These are phyloP conservation scores for Meleagris gallopavo DNA, from an alignment of 2,113 vertebrate genomes.

Conservation along the genomic window DNA sequence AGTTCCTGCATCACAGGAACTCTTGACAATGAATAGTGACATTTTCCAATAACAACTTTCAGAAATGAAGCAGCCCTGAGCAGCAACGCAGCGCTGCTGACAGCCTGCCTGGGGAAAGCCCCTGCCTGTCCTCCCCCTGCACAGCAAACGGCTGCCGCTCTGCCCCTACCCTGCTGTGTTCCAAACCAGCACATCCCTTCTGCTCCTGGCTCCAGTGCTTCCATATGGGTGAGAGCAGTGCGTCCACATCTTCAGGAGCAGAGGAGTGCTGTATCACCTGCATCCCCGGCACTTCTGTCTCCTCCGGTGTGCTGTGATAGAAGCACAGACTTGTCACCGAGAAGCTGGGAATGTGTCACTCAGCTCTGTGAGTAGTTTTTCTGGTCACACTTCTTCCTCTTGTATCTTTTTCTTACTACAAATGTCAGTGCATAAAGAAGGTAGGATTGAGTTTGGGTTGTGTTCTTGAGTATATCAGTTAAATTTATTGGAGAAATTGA, in stretches of 20 bases:
- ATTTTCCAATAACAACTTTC: constrained; percentile 33
- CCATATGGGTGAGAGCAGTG: neutral
- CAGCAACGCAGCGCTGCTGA: neutral
- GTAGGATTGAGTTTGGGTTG: neutral
- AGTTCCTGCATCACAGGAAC: constrained; percentile 2
- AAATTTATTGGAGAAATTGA: neutral
- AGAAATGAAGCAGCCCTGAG: neutral
- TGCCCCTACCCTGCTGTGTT: rapidly evolving
- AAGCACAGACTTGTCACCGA: neutral
- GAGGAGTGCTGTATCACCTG: neutral
- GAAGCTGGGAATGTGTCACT: constrained; percentile 10
- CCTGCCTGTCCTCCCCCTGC: neutral
- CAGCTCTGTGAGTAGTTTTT: neutral
- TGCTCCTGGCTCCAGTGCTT: neutral
- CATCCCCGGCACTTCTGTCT: neutral
- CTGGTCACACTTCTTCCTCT: neutral
- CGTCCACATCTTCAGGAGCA: neutral
- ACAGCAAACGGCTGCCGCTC: neutral
- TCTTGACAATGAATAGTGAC: constrained; percentile 33
- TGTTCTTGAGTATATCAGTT: neutral
- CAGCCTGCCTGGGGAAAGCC: neutral
- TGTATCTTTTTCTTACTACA: neutral
- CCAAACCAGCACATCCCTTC: neutral
- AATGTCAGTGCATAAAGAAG: constrained; percentile 11
- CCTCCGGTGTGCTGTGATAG: neutral